These are phyloP conservation scores for Brachyrhaphis roseni DNA, from an alignment of 2,797 vertebrate species.

Conservation along the genomic window DNA sequence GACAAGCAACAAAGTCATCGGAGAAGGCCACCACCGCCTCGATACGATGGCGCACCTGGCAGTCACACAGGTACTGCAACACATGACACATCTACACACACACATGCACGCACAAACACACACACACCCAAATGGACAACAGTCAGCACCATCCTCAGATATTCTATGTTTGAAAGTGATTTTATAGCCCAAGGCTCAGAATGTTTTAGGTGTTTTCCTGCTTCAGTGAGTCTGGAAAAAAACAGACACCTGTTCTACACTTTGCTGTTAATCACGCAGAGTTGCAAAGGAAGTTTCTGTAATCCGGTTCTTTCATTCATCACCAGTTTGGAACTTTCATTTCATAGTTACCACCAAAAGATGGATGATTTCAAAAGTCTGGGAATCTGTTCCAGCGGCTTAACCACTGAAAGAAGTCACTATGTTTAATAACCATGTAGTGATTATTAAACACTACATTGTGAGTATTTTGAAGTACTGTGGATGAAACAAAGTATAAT, in stretches of 20 bases:
- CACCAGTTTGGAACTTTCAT: background rate
- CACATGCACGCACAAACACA: slow-evolving; percentile 13
- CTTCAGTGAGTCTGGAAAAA: too few species aligned
- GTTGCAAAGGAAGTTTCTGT: background rate
- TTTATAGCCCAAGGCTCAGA: too few species aligned
- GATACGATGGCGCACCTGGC: slow-evolving; percentile 93
- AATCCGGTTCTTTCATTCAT: background rate
- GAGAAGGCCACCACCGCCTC: slow-evolving; percentile 97
- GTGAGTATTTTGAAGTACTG: background rate
- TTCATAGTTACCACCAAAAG: background rate
- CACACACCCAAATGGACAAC: background rate
- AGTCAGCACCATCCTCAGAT: background rate
- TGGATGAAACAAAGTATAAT: background rate
- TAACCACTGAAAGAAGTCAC: too few species aligned
- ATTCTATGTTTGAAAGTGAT: background rate
- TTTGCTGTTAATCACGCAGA: too few species aligned
- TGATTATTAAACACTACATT: background rate
- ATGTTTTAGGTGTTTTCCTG: too few species aligned
- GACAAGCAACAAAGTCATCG: slow-evolving; percentile 92
- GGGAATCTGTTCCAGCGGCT: background rate
- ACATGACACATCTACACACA: slow-evolving; percentile 91
- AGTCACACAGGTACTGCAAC: slow-evolving; percentile 94
- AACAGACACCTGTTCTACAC: too few species aligned
- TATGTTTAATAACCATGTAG: background rate
- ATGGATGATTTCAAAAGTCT: background rate